These are phyloP conservation scores for Synanthedon formicaeformis DNA, from an alignment of 2,888 invertebrate genomes.

Conservation along the genomic window DNA sequence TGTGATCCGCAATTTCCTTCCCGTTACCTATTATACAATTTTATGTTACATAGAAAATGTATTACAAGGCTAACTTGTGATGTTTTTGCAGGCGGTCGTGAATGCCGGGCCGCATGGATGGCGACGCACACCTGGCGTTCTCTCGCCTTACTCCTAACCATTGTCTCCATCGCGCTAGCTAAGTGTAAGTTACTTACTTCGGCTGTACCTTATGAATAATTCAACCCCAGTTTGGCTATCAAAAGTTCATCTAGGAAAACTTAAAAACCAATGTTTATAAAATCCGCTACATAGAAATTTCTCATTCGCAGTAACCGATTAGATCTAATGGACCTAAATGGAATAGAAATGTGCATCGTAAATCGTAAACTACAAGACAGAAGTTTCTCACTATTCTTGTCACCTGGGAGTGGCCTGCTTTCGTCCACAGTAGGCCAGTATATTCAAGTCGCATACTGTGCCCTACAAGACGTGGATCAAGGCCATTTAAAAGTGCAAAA, in stretches of 20 bases:
- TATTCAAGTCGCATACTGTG: conserved; percentile 29
- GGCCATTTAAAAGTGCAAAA: conserved; percentile 42
- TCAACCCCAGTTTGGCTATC: too few species aligned
- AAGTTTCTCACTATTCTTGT: conserved; percentile 45
- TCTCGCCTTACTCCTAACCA: conserved; percentile 49
- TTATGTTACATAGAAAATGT: background rate
- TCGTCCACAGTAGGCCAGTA: conserved; percentile 31
- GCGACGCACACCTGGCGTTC: conserved; percentile 61
- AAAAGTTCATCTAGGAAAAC: too few species aligned
- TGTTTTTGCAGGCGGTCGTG: conserved; percentile 43
- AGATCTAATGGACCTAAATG: too few species aligned
- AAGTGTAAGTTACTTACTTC: conserved; percentile 38
- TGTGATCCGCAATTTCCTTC: background rate
- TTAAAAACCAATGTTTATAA: too few species aligned
- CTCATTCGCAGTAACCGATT: too few species aligned
- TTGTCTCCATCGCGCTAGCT: conserved; percentile 43
- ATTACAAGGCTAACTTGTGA: conserved; percentile 7
- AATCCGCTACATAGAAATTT: too few species aligned
- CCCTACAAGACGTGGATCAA: conserved; percentile 47
- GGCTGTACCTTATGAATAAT: too few species aligned
- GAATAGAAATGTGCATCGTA: background rate
- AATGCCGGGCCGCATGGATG: conserved; percentile 67
- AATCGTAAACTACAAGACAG: background rate
- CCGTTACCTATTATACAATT: background rate
- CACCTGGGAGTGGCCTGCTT: conserved; percentile 47